Percentiles rank a stretch among this genome's conserved stretches.
Conservation (phyloP, 2,113 vertebrate species). For the Hystrix brachyura region DNA sequence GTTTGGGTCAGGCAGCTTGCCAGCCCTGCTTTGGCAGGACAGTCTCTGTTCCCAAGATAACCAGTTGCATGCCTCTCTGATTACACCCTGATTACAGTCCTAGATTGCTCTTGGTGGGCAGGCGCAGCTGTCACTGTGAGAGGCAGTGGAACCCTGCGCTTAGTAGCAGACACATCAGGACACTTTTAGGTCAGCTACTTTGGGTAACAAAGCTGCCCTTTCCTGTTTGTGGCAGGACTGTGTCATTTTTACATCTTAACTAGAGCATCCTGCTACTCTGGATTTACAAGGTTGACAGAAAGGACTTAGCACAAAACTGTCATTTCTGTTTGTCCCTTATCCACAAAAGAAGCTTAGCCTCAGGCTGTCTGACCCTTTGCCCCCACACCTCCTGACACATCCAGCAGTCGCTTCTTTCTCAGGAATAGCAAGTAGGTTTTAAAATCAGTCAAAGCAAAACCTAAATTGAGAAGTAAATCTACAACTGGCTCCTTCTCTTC, state of each 20-base stretch:
- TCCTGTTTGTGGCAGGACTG: neutral
- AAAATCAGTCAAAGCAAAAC: neutral
- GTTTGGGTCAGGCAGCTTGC: slow-evolving; percentile 19
- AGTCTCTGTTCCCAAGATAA: neutral
- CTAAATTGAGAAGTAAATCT: neutral
- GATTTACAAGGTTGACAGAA: neutral
- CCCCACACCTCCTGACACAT: neutral
- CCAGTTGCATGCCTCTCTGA: neutral
- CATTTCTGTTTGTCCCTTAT: neutral
- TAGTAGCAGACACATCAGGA: neutral
- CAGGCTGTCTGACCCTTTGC: neutral
- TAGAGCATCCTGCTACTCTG: neutral
- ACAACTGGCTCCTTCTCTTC: neutral
- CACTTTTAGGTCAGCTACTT: neutral
- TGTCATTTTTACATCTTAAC: neutral
- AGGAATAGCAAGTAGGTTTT: neutral
- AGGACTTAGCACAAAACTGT: neutral
- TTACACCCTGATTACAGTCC: neutral
- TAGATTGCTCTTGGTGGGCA: neutral
- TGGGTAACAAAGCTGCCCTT: neutral
- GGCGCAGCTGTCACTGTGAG: neutral
- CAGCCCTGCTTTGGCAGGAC: slow-evolving; percentile 13
- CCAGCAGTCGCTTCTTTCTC: neutral
- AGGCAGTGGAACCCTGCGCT: neutral
- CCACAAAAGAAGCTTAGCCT: neutral